Evolutionary conservation across 1,140 invertebrate genomes (phyloP), one percentile per base, ranked within the genome.

Genomic region (Ectropis grisescens): DNA sequence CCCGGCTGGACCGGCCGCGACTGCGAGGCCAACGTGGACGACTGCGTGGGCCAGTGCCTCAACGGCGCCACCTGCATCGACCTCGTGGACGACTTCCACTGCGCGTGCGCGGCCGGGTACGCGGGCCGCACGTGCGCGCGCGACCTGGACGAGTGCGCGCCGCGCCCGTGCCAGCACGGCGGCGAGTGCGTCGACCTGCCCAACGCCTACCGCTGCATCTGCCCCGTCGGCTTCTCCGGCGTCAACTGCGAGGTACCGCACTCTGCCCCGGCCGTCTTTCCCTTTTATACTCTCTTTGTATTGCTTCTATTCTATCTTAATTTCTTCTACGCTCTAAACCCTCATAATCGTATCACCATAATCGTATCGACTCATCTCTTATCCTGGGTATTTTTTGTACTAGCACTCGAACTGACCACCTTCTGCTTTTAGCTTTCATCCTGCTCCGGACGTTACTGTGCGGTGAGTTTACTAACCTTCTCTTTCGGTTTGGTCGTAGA

Each of bases 1-100:
- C 87, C 89, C 30, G 94, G 96, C 12, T 98, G 96, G 92, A 91
- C 88, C 4, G 94, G 88, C 11, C 90, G 92, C 67, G 90, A 92
- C 49, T 98, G 95, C 81, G 90, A 92, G 50, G 87, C 91, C 54
- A 94, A 96, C 72, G 94, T 96, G 61, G 89, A 95, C 70, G 92
- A 92, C 67, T 98, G 96, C 79, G 85, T 88, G 5, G 91, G 91
- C 2, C 94, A 95, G 57, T 97, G 94, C 76, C 85, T 90, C 45
- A 90, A 97, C 79, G 92, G 91, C 10, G 94, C 93, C 5, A 90
- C 90, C 1, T 97, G 95, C 79, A 89, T 91, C 41, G 93, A 97
- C 71, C 81, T 90, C 11, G 89, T 93, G 31, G 90, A 93, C 57
- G 91, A 91, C 54, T 96, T 92, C 78, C 87, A 90, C 50, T 95